Evolutionary conservation across 1,140 invertebrate species (phyloP), one percentile per base, ranked within the genome.

Genomic region (Drosophila auraria): DNA sequence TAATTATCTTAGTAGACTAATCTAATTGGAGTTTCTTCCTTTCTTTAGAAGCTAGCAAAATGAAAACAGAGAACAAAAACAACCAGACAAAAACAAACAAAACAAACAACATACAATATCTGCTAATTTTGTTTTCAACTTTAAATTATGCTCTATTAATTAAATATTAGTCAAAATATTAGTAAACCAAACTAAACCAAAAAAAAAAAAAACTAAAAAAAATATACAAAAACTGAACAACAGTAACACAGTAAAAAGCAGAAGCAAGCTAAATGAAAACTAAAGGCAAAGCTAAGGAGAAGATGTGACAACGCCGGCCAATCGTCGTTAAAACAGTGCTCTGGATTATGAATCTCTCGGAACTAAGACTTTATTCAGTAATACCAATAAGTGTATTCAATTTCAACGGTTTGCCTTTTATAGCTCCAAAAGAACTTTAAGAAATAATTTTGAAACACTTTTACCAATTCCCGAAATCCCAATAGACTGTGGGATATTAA

Each of bases 21-120:
- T 86, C 86, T 90, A 90, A 89, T 89, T 89, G 86, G 86, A 89
- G 86, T 86, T 90, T 90, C 82, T 89, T 89, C 86, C 86, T 90
- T 89, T 89, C 86, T 86, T 90, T 89, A 89, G 86, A 90, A 79
- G 74, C 84, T 90, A 89, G 82, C 84, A 74, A 80, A 73, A 70
- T 47, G 50, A 76, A 72, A 60, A 57, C 56, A 63, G 78, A 80
- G 60, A 66, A 64, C 30, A 58, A 72, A 76, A 62, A 60, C 38
- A 79, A 63, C 40, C 63, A 81, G 79, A 74, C 74, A 78, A 66
- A 66, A 61, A 56, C 47, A 74, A 70, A 79, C 58, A 82, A 57
- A 82, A 66, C 65, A 79, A 72, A 68, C 63, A 83, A 86, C 81
- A 91, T 77, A 91, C 82, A 84, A 91, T 87, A 84, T 79, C 81